Evolutionary conservation across 2,113 vertebrate genomes (phyloP).

Genomic region (Lanius collurio): DNA sequence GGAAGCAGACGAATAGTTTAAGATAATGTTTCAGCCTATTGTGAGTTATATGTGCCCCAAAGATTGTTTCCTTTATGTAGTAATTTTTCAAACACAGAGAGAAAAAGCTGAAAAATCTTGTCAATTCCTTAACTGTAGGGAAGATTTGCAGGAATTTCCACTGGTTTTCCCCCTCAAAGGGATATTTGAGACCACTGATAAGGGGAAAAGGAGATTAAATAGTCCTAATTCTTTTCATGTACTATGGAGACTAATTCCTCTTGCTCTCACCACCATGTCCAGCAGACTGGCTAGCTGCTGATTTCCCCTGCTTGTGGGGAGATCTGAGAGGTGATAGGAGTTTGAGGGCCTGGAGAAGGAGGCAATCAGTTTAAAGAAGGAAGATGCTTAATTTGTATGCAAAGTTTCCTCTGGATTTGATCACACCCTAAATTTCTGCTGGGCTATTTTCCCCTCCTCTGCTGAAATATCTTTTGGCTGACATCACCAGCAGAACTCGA

Average conservation of each 20-base stretch:
- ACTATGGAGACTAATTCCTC: conserved; percentile 17
- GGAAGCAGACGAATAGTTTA: conserved; percentile 57
- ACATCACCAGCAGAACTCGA: not conserved
- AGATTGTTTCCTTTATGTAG: conserved; percentile 35
- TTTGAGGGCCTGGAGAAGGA: not conserved
- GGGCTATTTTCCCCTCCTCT: rapidly evolving
- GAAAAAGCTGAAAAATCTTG: conserved; percentile 56
- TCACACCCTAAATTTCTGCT: not conserved
- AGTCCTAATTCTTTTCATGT: conserved; percentile 22
- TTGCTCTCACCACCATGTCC: conserved; percentile 26
- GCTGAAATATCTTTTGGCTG: not conserved
- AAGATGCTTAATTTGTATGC: not conserved
- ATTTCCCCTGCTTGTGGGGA: not conserved
- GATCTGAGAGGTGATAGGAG: not conserved
- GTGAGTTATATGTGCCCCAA: conserved; percentile 23
- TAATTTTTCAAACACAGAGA: conserved; percentile 20
- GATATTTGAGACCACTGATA: conserved; percentile 44
- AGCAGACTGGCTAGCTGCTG: not conserved
- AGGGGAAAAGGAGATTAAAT: conserved; percentile 39
- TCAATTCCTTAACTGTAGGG: conserved; percentile 34
- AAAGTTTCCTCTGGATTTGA: not conserved
- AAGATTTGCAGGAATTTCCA: conserved; percentile 47
- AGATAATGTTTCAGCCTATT: conserved; percentile 57
- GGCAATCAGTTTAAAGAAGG: not conserved
- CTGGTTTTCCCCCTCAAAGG: not conserved